Evolutionary conservation across 2,113 vertebrate species (phyloP).

Genomic region (Grus americana): DNA sequence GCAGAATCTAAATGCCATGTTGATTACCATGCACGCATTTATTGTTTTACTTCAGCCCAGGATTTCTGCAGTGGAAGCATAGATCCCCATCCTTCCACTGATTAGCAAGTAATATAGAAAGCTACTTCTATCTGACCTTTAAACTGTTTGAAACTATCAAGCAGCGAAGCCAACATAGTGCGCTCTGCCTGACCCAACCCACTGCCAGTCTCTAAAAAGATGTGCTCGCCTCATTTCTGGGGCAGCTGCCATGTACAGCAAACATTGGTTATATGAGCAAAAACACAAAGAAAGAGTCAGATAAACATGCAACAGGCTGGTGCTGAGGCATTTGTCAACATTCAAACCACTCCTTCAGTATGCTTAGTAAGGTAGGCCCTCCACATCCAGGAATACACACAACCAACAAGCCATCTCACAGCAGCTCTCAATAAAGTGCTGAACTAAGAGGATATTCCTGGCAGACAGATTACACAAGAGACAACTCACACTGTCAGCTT

Average conservation of each 20-base stretch:
- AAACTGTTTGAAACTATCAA: accelerated
- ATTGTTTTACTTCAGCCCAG: neutral
- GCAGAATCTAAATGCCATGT: neutral
- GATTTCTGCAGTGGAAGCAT: neutral
- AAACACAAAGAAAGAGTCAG: neutral
- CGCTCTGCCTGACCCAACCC: neutral
- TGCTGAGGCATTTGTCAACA: neutral
- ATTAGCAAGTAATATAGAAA: neutral
- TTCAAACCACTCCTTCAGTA: neutral
- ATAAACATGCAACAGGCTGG: neutral
- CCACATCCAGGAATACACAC: neutral
- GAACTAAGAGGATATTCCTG: conserved; percentile 15
- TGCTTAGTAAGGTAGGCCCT: neutral
- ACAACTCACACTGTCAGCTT: neutral
- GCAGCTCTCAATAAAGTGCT: neutral
- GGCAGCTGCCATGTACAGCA: neutral
- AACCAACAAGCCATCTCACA: neutral
- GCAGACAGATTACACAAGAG: conserved; percentile 45
- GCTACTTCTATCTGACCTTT: neutral
- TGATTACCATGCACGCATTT: neutral
- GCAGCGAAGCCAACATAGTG: neutral
- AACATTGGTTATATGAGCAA: neutral
- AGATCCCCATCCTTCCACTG: neutral
- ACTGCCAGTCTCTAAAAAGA: neutral
- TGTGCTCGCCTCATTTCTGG: neutral